Evolutionary conservation across 2,113 vertebrate species (phyloP), one percentile per base, ranked within the genome.

Genomic region (Capra hircus): DNA sequence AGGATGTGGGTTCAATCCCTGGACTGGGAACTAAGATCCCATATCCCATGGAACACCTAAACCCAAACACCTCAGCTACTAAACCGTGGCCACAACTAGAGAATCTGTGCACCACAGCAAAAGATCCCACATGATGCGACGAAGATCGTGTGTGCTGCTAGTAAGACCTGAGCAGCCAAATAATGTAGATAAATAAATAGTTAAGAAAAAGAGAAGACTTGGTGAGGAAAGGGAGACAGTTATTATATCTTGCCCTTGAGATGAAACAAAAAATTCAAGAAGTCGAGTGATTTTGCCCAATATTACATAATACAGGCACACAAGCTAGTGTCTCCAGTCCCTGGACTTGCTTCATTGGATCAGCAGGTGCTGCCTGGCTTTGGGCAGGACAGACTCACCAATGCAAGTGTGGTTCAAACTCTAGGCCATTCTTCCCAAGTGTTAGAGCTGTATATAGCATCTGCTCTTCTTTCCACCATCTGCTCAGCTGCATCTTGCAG

Each of bases 81-180:
- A 43, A 43, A 27, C 40, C 1, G 0, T 2, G 40, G 40, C 40
- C 40, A 7, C 71, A 43, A 27, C 71, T 77, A 25, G 71, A 43
- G 23, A 14, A 7, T 43, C 11, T 77, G 21, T 43, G 6, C 40
- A 43, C 71, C 23, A 27, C 6, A 15, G 23, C 0, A 0, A 14
- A 77, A 77, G 71, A 27, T 27, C 40, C 36, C 71, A 7, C 6
- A 3, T 43, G 71, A 77, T 4, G 6, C 6, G 27, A 27, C 1
- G 6, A 77, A 77, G 40, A 77, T 43, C 0, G 0, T 77, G 6
- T 1, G 3, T 77, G 71, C 11, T 43, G 3, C 12, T 43, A 14
- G 21, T 77, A 27, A 43, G 23, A 43, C 23, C 23, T 43, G 3
- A 27, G 19, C 36, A 77, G 71, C 71, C 21, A 77, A 27, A 27